These are phyloP conservation scores for Argyresthia albistria DNA, from an alignment of 2,888 invertebrate genomes.

Conservation along the genomic window DNA sequence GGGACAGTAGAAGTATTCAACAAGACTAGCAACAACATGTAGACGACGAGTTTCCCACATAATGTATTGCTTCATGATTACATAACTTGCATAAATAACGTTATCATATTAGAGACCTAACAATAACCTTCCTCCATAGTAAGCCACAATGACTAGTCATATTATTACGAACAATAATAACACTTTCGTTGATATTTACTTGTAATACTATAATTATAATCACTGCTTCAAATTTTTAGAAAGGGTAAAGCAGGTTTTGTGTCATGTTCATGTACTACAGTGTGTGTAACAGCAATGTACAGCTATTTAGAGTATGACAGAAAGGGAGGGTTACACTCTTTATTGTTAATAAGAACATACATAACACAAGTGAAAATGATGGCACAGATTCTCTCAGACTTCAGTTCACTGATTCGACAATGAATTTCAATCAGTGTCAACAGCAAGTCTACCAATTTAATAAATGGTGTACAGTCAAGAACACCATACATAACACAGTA, in stretches of 20 bases:
- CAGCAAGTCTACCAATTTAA: slow-evolving; percentile 13
- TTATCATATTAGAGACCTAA: slow-evolving; percentile 13
- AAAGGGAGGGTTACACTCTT: too few species aligned
- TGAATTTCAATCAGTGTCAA: slow-evolving; percentile 44
- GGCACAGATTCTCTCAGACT: slow-evolving; percentile 9
- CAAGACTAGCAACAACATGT: too few species aligned
- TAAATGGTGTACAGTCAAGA: neutral
- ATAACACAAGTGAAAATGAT: neutral
- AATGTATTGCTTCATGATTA: slow-evolving; percentile 10
- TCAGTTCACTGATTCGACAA: slow-evolving; percentile 34
- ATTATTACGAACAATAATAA: slow-evolving; percentile 48
- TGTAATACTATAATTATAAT: slow-evolving; percentile 33
- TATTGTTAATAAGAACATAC: neutral
- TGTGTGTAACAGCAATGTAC: neutral
- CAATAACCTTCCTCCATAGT: slow-evolving; percentile 20
- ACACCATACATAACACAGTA: too few species aligned
- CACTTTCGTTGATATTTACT: slow-evolving; percentile 43
- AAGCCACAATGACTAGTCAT: slow-evolving; percentile 56
- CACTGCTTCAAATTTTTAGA: slow-evolving; percentile 26
- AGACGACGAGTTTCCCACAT: too few species aligned
- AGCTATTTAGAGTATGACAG: too few species aligned
- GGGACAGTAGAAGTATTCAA: too few species aligned
- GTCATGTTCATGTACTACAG: neutral
- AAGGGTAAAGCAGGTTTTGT: slow-evolving; percentile 6
- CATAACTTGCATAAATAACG: slow-evolving; percentile 38